Evolutionary conservation across 64 coral and sea anemone genomes (phyloP), one percentile per base, ranked within the genome.

Genomic region (Acropora yongei): DNA sequence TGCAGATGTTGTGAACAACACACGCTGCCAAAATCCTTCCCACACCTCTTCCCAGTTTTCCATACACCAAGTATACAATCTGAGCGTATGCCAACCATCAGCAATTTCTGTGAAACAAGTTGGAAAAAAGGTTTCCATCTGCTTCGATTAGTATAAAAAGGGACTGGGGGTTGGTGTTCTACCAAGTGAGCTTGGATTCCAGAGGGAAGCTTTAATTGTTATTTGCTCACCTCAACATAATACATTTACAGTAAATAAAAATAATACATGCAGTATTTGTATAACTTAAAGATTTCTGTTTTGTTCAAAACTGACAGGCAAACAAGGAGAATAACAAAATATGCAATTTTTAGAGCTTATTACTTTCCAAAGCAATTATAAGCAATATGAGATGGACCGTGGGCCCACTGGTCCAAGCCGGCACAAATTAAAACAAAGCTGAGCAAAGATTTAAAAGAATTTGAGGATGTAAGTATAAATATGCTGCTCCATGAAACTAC

Each of bases 51-150:
- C 84, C 84, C 44, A 87, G 17, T 44, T 74, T 72, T 17, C 68
- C 66, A 47, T 87, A 72, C 84, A 73, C 65, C 84, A 65, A 87
- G 65, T 73, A 73, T 8, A 72, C 66, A 87, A 73, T 74, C 65
- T 87, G 84, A 18, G 58, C 42, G 10, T 86, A 86, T 14, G 83
- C 83, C 17, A 86, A 68, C 61, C 61, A 66, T 13, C 61, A 14
- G 61, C 61, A 66, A 11, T 8, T 17, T 66, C 61, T 66, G 14
- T 66, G 61, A 66, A 66, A 66, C 61, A 66, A 13, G 61, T 66
- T 13, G 61, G 61, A 66, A 66, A 66, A 11, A 66, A 30, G 61
- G 61, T 66, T 66, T 66, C 8, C 61, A 66, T 66, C 17, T 55
- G 51, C 51, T 55, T 4, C 0, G 9, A 55, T 55, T 55, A 5